Percentiles rank a stretch among this genome's conserved stretches.
phyloP scores from a whole-genome alignment of 2,797 vertebrate genomes.

The Cossypha polioptera region DNA sequence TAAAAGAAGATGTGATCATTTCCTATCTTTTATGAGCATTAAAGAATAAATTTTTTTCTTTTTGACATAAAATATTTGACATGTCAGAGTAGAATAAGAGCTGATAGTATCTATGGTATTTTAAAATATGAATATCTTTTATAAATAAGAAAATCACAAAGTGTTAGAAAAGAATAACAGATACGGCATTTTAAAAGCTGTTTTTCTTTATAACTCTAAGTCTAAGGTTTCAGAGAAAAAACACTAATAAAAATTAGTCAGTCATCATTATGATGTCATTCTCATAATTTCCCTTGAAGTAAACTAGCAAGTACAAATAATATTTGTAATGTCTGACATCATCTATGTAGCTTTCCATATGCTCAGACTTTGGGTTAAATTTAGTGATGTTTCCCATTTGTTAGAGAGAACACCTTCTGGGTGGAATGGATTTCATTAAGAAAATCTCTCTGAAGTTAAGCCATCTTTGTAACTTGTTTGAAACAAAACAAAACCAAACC shows the following conservation, averaged over 20 bases:
- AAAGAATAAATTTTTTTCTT: neutral
- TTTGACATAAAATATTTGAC: neutral
- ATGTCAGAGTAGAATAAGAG: constrained; percentile 12
- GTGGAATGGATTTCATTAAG: constrained; percentile 71
- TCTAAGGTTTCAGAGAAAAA: constrained; percentile 74
- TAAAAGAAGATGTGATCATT: constrained; percentile 69
- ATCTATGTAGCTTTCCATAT: constrained; percentile 83
- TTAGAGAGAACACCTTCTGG: constrained; percentile 74
- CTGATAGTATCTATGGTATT: neutral
- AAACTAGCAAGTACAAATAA: constrained; percentile 83
- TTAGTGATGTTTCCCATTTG: constrained; percentile 79
- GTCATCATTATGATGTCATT: constrained; percentile 81
- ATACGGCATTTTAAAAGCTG: constrained; percentile 58
- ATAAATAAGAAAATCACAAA: constrained; percentile 55
- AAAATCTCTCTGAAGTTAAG: constrained; percentile 70
- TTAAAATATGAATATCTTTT: constrained; percentile 45
- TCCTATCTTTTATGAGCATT: constrained; percentile 61
- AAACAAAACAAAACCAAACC: constrained; percentile 14
- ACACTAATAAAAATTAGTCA: constrained; percentile 79
- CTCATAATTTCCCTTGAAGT: constrained; percentile 79
- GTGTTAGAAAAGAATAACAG: constrained; percentile 60
- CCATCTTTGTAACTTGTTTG: constrained; percentile 51
- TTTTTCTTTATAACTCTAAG: constrained; percentile 70
- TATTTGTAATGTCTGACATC: constrained; percentile 84
- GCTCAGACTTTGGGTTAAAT: constrained; percentile 72